Percentiles rank a stretch among this genome's conserved stretches.
Evolutionary conservation across 2,797 vertebrate genomes (phyloP).

Genomic region (Enteromius paludinosus): DNA sequence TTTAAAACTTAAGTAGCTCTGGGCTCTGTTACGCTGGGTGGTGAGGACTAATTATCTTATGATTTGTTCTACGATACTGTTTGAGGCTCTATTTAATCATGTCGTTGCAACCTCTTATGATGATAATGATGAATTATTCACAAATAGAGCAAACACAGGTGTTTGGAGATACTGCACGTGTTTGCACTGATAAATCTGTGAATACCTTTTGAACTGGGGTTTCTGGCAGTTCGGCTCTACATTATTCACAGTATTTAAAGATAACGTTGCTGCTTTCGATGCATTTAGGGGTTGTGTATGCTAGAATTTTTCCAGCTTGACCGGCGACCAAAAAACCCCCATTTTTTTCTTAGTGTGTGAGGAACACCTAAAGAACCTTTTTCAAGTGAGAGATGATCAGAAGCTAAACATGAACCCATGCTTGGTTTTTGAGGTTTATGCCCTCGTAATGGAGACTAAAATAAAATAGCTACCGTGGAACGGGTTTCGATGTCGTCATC

Average conservation of each 20-base stretch:
- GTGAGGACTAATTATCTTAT: constrained; percentile 22
- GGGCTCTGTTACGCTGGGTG: neutral
- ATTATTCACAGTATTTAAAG: neutral
- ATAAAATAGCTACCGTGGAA: constrained; percentile 15
- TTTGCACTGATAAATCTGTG: constrained; percentile 22
- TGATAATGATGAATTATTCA: constrained; percentile 33
- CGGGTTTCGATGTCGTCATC: neutral
- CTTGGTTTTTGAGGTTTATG: constrained; percentile 14
- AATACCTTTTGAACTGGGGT: neutral
- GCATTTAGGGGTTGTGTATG: constrained; percentile 25
- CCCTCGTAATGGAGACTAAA: constrained; percentile 10
- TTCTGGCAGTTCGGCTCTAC: neutral
- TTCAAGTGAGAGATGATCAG: neutral
- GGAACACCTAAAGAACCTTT: neutral
- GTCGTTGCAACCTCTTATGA: constrained; percentile 23
- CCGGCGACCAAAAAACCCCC: neutral
- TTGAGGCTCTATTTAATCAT: constrained; percentile 32
- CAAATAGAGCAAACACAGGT: constrained; percentile 35
- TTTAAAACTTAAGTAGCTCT: constrained; percentile 38
- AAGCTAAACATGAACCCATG: constrained; percentile 5
- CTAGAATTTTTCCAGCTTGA: constrained; percentile 43
- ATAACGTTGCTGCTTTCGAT: neutral
- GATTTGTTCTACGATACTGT: constrained; percentile 23
- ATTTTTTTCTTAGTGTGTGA: neutral
- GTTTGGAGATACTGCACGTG: constrained; percentile 22